Evolutionary conservation across 2,797 vertebrate genomes (phyloP), one percentile per base, ranked within the genome.

Genomic region (Stomatorhinus walkeri): DNA sequence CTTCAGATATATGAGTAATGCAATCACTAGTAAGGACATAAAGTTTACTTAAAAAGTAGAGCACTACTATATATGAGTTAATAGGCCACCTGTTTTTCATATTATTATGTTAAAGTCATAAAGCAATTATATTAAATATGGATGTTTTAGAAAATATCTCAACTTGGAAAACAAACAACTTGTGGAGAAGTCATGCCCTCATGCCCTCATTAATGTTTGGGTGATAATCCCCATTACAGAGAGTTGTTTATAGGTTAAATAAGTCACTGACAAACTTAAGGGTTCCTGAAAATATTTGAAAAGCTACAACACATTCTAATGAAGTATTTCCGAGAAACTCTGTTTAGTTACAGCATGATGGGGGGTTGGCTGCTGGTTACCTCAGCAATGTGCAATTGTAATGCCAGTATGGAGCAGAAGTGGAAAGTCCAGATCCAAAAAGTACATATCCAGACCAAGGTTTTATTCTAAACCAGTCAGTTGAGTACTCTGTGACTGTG

Each of bases 251-350:
- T 90, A 88, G 90, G 90, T 93, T 90, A 89, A 52, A 36, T 89
- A 88, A 93, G 94, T 93, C 90, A 90, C 89, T 90, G 81, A 59
- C 64, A 91, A 90, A 92, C 87, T 89, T 89, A 92, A 48, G 88
- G 90, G 90, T 54, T 92, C 92, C 93, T 59, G 88, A 91, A 52
- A 90, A 90, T 91, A 59, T 32, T 4, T 89, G 61, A 90, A 89
- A 85, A 59, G 48, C 19, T 24, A 68, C 64, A 32, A 14, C 68
- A 24, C 7, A 88, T 85, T 28, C 24, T 19, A 36, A 19, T 3
- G 40, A 24, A 83, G 79, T 59, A 8, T 2, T 84, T 81, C 76
- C n/a, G 36, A 56, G 19, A 59, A 32, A 19, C 52, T 48, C 8
- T 3, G 1, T 49, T 79, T 76, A 46, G 72, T 40, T 51, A 56